A percentile compares a stretch with the other conserved stretches of the same genome.
phyloP scores from a whole-genome alignment of 1,140 invertebrate species.

The Trachymyrmex cornetzi region DNA sequence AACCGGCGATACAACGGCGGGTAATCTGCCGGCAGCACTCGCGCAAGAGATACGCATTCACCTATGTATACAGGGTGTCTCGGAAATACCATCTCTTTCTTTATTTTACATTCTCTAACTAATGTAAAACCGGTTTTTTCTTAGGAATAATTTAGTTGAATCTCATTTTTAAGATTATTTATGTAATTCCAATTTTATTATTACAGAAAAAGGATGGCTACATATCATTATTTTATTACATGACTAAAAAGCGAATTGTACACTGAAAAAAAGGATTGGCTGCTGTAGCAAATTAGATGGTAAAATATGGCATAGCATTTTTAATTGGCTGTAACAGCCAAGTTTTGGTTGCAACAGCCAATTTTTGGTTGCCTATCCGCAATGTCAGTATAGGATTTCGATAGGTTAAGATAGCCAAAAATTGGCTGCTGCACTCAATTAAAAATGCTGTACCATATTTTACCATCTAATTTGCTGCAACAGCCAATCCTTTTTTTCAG shows the following conservation, averaged over 20 bases:
- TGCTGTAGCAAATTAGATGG: too few species aligned
- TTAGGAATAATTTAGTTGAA: background rate
- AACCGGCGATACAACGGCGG: constrained; percentile 80
- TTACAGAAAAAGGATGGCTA: background rate
- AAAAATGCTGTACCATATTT: too few species aligned
- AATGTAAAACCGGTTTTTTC: background rate
- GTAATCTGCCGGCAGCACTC: constrained; percentile 77
- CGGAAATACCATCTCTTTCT: constrained; percentile 12
- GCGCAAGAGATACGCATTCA: constrained; percentile 54
- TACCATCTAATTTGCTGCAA: too few species aligned
- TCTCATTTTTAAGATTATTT: background rate
- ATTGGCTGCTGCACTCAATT: too few species aligned
- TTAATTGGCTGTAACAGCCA: too few species aligned
- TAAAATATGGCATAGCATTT: too few species aligned
- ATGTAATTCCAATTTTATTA: background rate
- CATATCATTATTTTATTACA: background rate
- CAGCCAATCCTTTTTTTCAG: too few species aligned
- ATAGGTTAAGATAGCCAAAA: too few species aligned
- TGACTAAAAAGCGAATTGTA: background rate
- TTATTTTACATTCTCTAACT: background rate
- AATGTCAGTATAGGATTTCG: too few species aligned
- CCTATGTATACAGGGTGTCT: constrained; percentile 40
- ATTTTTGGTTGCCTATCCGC: too few species aligned
- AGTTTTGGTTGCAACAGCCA: too few species aligned
- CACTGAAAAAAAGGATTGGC: too few species aligned